Percentiles rank a stretch among this genome's conserved stretches.
Evolutionary conservation across 2,113 vertebrate species (phyloP).

Genomic region (Nannospalax galili): DNA sequence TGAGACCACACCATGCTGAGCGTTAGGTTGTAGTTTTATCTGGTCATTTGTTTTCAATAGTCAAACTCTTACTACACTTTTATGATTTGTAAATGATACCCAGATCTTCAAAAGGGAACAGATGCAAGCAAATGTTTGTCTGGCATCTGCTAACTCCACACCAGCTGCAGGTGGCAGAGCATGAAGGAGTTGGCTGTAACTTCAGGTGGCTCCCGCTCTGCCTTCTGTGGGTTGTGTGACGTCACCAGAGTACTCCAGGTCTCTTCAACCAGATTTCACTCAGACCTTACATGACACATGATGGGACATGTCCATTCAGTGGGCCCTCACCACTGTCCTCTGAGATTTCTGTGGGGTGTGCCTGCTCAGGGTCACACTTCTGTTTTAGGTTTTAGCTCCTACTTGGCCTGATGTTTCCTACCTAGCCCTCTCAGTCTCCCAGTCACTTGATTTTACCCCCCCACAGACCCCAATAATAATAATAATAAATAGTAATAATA

Average conservation of each 20-base stretch:
- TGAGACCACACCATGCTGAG: not conserved
- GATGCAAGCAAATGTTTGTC: not conserved
- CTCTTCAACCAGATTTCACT: not conserved
- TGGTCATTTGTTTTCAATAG: not conserved
- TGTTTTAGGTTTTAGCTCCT: not conserved
- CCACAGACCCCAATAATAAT: not conserved
- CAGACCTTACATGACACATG: not conserved
- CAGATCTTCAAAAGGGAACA: not conserved
- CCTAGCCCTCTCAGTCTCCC: not conserved
- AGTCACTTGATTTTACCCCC: not conserved
- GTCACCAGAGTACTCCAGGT: not conserved
- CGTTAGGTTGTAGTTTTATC: not conserved
- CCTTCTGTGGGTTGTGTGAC: accelerated
- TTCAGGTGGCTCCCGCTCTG: not conserved
- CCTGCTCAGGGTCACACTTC: not conserved
- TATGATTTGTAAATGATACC: not conserved
- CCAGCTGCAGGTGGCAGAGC: not conserved
- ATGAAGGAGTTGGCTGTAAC: not conserved
- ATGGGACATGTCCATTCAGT: not conserved
- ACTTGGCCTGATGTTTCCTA: not conserved
- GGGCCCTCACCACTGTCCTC: accelerated
- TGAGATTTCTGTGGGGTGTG: not conserved
- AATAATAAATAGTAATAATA: not conserved
- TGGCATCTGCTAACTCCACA: not conserved
- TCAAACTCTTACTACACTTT: not conserved